Conservation (phyloP, 1,140 invertebrate genomes). For the Papilio glaucus region DNA sequence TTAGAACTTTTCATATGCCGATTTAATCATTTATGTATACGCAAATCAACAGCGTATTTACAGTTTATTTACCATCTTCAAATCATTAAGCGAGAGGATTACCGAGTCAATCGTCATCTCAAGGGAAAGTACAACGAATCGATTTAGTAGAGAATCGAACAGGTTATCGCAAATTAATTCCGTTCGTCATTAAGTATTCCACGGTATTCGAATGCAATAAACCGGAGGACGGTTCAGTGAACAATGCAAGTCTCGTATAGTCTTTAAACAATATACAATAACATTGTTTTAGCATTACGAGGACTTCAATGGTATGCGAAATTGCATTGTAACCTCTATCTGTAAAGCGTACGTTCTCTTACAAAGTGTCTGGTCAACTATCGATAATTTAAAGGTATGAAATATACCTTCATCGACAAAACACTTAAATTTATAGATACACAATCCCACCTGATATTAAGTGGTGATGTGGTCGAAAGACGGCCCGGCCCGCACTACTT, state of each 20-base stretch:
- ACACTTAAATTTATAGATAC: too few relatives aligned
- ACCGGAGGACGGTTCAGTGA: slow-evolving; percentile 51
- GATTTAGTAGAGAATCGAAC: neutral
- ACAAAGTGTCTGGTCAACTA: neutral
- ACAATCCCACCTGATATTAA: too few relatives aligned
- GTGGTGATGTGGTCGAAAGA: too few relatives aligned
- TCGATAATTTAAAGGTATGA: too few relatives aligned
- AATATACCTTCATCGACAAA: too few relatives aligned
- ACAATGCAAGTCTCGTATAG: slow-evolving; percentile 55
- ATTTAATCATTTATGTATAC: too few relatives aligned
- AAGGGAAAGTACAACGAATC: slow-evolving; percentile 33
- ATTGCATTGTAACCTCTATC: slow-evolving; percentile 39
- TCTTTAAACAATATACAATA: slow-evolving; percentile 48
- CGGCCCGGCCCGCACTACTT: too few relatives aligned
- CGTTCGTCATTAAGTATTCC: slow-evolving; percentile 12
- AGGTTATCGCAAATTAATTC: slow-evolving; percentile 19
- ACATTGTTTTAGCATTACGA: slow-evolving; percentile 57
- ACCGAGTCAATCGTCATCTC: neutral
- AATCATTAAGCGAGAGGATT: neutral
- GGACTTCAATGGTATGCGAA: slow-evolving; percentile 30
- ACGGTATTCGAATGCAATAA: slow-evolving; percentile 33
- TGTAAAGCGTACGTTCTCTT: neutral
- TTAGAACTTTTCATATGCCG: too few relatives aligned
- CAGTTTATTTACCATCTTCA: too few relatives aligned
- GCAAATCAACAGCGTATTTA: too few relatives aligned